Base-by-base conservation (phyloP, 2,113 vertebrate genomes). In the Cettia cetti region DNA sequence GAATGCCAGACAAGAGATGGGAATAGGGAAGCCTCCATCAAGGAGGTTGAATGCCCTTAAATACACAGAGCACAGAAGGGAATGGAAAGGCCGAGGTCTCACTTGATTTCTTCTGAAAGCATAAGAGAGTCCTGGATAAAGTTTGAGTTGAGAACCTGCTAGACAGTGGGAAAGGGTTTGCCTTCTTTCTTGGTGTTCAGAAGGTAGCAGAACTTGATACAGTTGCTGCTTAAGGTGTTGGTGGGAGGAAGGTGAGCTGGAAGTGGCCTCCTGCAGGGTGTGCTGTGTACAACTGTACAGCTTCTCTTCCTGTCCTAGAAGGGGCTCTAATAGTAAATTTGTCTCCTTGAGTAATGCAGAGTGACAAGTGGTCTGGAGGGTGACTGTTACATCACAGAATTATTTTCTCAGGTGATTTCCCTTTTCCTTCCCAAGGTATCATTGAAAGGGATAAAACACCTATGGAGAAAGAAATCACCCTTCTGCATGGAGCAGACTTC, bases 391-490 rank as follows among this genome's bases (percentile, higher is more conserved):
- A 30, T 33, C 87, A n/a, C 52, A 63, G 79, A 76, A 27, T 84
- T 49, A 69, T 71, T 80, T 96, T 56, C 49, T 92, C 42, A 94
- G 53, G 8, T n/a, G 11, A 4, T 63, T 86, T 11, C 11, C 13
- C 27, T 71, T 75, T 92, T 92, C 74, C 75, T 91, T n/a, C 65
- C 84, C 61, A 97, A 99, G 99, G 98, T 89, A 99, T 99, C 95
- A 99, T 99, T 60, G 97, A 99, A 97, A 98, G 98, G 86, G 98
- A 98, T 30, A 97, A 97, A 35, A 98, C 98, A 0, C 98, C 98
- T 31, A 99, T 99, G 99, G 98, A 99, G 88, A 98, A 99, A 95
- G 99, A 99, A 96, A 98, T 99, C 44, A 97, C 92, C 3, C 98
- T 97, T 77, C 97, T 98, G 56, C 97, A 98, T 72, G 95, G 90